Base-by-base conservation (phyloP, 2,888 invertebrate genomes). In the Oxytorus armatus region DNA sequence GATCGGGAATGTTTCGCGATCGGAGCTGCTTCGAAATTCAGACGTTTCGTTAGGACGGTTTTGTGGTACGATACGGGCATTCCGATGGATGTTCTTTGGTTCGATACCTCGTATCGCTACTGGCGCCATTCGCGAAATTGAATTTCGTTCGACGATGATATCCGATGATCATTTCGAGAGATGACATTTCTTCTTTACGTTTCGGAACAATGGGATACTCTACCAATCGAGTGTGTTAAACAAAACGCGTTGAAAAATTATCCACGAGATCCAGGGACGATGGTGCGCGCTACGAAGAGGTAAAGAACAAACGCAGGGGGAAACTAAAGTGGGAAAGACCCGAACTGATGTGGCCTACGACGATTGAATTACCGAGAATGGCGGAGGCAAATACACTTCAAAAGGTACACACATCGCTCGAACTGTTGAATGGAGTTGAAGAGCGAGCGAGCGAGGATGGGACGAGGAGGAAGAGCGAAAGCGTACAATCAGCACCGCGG, bases 401-500 rank as follows among this genome's bases (percentile, higher is more conserved):
- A 81, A 81, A 81, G 74, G 74, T 81, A 81, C 81, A 77, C 68
- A 81, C 81, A 72, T 74, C 65, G 63, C 74, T 77, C 81, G 57
- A 77, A 81, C 59, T 65, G 74, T 55, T 77, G 77, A 81, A 81
- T 77, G 80, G 72, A 77, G 77, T 77, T 70, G 77, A 81, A 73
- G 63, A 77, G 73, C 8, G 61, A 65, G 75, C n/a, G 69, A 63
- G 59, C n/a, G n/a, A n/a, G n/a, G n/a, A n/a, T 53, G 53, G 23
- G 70, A 44, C 36, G 25, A 51, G 47, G 69, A 61, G 59, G 39
- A 44, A 66, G 73, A 73, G 76, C 79, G 77, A 69, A 69, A 77
- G 77, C 69, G 69, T 77, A 81, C 80, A 81, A 77, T 81, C 77
- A 81, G 69, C 74, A 59, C 42, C 66, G n/a, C n/a, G 73, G 72